Conservation (phyloP, 2,888 invertebrate species). For the Caenorhabditis parvicauda region DNA sequence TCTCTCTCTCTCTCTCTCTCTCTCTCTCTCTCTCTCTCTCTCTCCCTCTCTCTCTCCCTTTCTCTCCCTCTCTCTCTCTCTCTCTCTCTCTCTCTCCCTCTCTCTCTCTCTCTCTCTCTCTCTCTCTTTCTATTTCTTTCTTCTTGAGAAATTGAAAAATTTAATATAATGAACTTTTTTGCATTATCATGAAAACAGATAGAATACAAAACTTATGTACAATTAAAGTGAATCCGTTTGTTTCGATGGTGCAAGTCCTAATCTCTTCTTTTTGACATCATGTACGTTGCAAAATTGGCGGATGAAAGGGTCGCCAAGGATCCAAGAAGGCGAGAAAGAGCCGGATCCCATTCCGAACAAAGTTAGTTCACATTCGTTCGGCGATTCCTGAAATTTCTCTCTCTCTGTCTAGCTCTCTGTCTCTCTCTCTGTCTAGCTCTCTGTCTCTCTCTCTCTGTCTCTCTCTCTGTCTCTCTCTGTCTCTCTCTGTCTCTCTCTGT, state of each 20-base stretch:
- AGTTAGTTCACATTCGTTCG: constrained; percentile 23
- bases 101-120: neutral
- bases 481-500: too few relatives aligned
- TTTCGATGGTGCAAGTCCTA: constrained; percentile 33
- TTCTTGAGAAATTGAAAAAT: neutral
- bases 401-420: too few relatives aligned
- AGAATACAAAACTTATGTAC: too few relatives aligned
- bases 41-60: too few relatives aligned
- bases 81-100: too few relatives aligned
- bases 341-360: constrained; percentile 23
- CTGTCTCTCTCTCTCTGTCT: neutral
- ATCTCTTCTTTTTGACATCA: constrained; percentile 26
- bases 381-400: constrained; percentile 12
- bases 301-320: constrained; percentile 46
- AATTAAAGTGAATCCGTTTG: too few relatives aligned
- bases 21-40: too few relatives aligned
- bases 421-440: too few relatives aligned
- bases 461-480: too few relatives aligned
- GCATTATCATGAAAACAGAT: neutral
- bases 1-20: too few relatives aligned
- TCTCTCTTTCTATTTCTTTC: too few relatives aligned
- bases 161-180: neutral
- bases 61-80: too few relatives aligned
- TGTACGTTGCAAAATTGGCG: constrained; percentile 42
- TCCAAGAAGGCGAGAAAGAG: constrained; percentile 34